Conservation (phyloP, 2,113 vertebrate genomes). For the Protomyctophum bolini region DNA sequence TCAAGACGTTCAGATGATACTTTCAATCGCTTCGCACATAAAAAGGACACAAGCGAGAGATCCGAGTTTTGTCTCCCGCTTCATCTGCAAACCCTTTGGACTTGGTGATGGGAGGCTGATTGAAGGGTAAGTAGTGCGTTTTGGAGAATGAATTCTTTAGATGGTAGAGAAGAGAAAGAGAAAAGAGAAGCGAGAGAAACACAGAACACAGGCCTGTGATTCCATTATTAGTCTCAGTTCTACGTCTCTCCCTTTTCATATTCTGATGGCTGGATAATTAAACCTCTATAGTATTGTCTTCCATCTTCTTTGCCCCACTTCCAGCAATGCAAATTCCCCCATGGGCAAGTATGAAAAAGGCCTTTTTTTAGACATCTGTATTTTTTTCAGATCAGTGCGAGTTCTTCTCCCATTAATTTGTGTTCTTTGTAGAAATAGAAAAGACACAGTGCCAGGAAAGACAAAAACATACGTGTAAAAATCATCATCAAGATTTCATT, state of each 20-base stretch:
- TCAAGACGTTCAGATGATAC: conserved; percentile 66
- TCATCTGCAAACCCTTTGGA: conserved; percentile 74
- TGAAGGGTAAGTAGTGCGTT: conserved; percentile 78
- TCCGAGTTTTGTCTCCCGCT: conserved; percentile 63
- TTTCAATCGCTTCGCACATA: conserved; percentile 63
- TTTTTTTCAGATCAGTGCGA: conserved; percentile 72
- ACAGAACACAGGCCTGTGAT: conserved; percentile 66
- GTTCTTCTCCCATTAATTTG: conserved; percentile 69
- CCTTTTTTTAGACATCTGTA: conserved; percentile 69
- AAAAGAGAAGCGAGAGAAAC: conserved; percentile 36
- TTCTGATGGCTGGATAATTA: conserved; percentile 82
- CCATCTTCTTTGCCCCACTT: conserved; percentile 77
- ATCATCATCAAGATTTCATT: conserved; percentile 43
- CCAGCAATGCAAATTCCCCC: conserved; percentile 72
- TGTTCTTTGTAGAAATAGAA: conserved; percentile 72
- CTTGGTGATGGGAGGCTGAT: conserved; percentile 73
- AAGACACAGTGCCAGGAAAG: conserved; percentile 60
- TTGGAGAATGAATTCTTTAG: conserved; percentile 78
- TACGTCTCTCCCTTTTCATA: conserved; percentile 68
- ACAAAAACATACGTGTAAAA: conserved; percentile 41
- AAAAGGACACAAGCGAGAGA: conserved; percentile 70
- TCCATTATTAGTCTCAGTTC: conserved; percentile 76
- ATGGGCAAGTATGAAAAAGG: conserved; percentile 72
- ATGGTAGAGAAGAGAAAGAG: conserved; percentile 59
- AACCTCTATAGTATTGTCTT: conserved; percentile 84